These are phyloP conservation scores for Cynopterus sphinx DNA, from an alignment of 2,797 vertebrate genomes.

Conservation along the genomic window DNA sequence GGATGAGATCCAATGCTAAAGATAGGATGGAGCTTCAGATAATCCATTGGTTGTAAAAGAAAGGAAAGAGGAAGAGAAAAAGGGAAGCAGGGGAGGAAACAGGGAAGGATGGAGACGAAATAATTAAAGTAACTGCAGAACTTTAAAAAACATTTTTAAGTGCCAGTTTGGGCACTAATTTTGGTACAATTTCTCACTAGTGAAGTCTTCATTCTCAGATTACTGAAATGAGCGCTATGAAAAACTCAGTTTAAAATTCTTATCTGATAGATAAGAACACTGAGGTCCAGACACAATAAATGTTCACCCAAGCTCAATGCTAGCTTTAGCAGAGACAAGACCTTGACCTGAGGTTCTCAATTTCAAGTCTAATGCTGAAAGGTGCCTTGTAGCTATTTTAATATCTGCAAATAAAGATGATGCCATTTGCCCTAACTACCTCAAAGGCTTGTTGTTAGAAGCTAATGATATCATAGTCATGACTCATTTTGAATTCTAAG, in stretches of 20 bases:
- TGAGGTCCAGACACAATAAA: neutral
- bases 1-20: neutral
- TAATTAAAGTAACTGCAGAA: neutral
- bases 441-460: conserved; percentile 4
- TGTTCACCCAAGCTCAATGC: neutral
- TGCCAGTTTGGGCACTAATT: neutral
- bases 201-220: neutral
- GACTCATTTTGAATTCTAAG: neutral
- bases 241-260: neutral
- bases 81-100: neutral
- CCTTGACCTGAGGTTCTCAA: neutral
- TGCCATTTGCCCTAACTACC: neutral
- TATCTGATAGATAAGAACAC: neutral
- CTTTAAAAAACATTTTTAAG: neutral
- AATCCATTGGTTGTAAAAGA: neutral
- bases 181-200: neutral
- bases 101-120: neutral
- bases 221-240: neutral
- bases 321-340: neutral
- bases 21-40: neutral
- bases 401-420: neutral
- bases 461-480: neutral
- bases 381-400: neutral
- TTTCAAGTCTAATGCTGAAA: neutral
- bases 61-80: neutral